phyloP scores from a whole-genome alignment of 2,888 invertebrate genomes.

The Himalopsyche tibetana region DNA sequence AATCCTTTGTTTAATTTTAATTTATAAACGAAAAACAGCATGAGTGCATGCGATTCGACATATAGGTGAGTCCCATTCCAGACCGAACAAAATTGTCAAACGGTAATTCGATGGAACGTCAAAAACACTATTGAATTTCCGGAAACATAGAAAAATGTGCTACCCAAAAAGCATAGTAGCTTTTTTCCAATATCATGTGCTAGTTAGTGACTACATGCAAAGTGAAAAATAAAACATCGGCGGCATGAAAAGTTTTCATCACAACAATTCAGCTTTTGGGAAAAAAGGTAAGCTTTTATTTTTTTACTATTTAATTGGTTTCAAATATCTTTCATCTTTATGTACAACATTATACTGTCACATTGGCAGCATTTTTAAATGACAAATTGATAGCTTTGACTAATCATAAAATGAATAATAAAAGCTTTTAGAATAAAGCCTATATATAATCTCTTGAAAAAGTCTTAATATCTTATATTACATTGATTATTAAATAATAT shows the following conservation, averaged over 20 bases:
- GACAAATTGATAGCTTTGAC: no score
- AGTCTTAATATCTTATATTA: no score
- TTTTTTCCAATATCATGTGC: not conserved
- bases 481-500: no score
- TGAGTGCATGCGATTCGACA: conserved; percentile 39
- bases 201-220: conserved; percentile 17
- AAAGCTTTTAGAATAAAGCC: no score
- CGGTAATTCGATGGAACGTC: conserved; percentile 59
- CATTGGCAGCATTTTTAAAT: no score
- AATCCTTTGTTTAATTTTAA: conserved; percentile 24
- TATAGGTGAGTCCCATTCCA: conserved; percentile 42
- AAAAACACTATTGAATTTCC: conserved; percentile 59
- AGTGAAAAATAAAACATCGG: conserved; percentile 5
- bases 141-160: conserved; percentile 47
- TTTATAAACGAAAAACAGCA: conserved; percentile 44
- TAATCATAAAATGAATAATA: no score
- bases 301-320: no score
- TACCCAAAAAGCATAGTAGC: not conserved
- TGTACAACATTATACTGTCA: no score
- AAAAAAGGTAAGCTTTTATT: not conserved
- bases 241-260: conserved; percentile 15
- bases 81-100: conserved; percentile 55
- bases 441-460: no score
- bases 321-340: no score
- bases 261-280: not conserved